Conservation (phyloP, 2,797 vertebrate genomes). For the Dipus sagitta region DNA sequence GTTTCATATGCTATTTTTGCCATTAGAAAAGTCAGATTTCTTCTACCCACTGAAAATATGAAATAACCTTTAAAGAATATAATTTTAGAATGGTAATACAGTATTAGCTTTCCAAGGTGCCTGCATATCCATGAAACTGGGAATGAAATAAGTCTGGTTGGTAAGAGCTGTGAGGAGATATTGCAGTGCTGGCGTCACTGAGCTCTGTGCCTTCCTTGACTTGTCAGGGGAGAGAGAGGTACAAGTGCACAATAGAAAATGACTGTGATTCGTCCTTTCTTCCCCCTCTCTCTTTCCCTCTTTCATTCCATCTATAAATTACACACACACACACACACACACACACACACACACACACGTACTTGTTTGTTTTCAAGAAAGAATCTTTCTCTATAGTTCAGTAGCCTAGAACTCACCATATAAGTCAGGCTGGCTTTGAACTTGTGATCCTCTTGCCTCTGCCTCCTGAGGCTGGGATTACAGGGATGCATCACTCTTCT, state of each 20-base stretch:
- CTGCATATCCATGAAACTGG: constrained; percentile 25
- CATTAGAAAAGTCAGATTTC: constrained; percentile 1
- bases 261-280: background rate
- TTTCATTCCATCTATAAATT: too few species aligned
- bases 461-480: background rate
- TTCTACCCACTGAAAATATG: background rate
- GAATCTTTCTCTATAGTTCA: background rate
- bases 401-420: background rate
- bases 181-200: background rate
- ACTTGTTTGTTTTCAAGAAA: background rate
- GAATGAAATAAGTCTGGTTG: background rate
- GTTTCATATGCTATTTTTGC: constrained; percentile 8
- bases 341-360: too few species aligned
- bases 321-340: too few species aligned
- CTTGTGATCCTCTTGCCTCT: background rate
- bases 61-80: constrained; percentile 38
- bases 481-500: background rate
- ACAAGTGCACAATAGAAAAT: background rate
- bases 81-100: constrained; percentile 33
- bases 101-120: constrained; percentile 16
- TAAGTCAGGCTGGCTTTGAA: background rate
- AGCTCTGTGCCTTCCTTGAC: background rate
- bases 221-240: background rate
- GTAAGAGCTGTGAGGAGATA: background rate
- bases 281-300: too few species aligned